phyloP scores from a whole-genome alignment of 2,888 invertebrate species.

The Microplitis manilae region DNA sequence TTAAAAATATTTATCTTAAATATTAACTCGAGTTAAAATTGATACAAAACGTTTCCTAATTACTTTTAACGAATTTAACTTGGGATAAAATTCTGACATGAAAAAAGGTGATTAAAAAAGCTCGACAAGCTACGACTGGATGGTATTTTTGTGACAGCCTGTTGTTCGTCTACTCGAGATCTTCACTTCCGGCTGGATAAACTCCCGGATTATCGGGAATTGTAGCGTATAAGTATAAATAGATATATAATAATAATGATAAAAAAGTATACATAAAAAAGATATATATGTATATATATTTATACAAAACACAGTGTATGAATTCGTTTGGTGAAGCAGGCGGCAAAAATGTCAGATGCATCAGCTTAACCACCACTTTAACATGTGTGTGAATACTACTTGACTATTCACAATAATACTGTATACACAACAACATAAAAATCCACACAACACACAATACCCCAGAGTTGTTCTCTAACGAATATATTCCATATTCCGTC shows the following conservation, averaged over 20 bases:
- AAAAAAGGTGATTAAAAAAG: no score
- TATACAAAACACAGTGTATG: not conserved
- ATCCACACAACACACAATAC: not conserved
- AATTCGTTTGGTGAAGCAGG: not conserved
- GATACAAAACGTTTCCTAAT: no score
- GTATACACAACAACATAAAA: not conserved
- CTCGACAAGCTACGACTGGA: not conserved
- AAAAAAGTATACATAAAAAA: not conserved
- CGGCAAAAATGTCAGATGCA: constrained; percentile 36
- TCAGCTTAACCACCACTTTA: constrained; percentile 14
- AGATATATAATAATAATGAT: not conserved
- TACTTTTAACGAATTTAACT: constrained; percentile 1
- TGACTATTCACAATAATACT: not conserved
- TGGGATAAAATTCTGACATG: not conserved
- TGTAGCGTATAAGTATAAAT: constrained; percentile 16
- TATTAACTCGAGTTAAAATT: no score
- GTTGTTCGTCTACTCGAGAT: constrained; percentile 33
- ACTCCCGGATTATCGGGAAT: constrained; percentile 39
- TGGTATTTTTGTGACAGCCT: constrained; percentile 39
- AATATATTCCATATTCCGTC: no score
- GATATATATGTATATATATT: constrained; percentile 22
- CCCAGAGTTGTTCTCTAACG: no score
- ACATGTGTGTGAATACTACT: not conserved
- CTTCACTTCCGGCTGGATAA: constrained; percentile 40
- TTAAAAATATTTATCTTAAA: no score